Evolutionary conservation across 2,888 invertebrate genomes (phyloP), one percentile per base, ranked within the genome.

Genomic region (Siphlonurus alternatus): DNA sequence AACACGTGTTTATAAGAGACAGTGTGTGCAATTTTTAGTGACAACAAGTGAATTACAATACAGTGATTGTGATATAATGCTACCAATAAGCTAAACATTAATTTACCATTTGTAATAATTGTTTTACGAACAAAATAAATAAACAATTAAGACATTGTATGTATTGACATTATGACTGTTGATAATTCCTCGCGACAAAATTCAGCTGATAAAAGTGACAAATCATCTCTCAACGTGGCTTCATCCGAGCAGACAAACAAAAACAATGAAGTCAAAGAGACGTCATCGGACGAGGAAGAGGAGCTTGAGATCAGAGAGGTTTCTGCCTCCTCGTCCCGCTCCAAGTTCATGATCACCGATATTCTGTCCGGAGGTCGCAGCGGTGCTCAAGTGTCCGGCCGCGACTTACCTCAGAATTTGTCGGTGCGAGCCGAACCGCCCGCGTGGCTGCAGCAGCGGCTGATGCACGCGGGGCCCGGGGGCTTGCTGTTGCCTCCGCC

Each of bases 261-360:
- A n/a, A n/a, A n/a, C n/a, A n/a, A n/a, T n/a, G 53, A 51, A 10
- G n/a, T n/a, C 10, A 10, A 10, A 10, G 53, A 51, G 53, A 15
- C 10, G 10, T 15, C 10, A 15, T 51, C 53, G 53, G 53, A 51
- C 53, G 53, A 51, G 53, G 53, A 51, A n/a, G 53, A 15, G 10
- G 10, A n/a, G n/a, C n/a, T 15, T 10, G 10, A 51, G 53, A 10
- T 51, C 10, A 15, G 10, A 10, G 10, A 10, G 10, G 10, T n/a
- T 10, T 10, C 53, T 70, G n/a, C n/a, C n/a, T 53, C 54, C 25
- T n/a, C 56, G 18, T 23, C 65, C 22, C 89, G 90, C 67, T 79
- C 90, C 53, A 51, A 51, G 69, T 92, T 92, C 78, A 91, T 92
- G 89, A 92, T 92, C 78, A 91, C 89, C 70, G 92, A 92, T 76